phyloP scores from a whole-genome alignment of 2,888 invertebrate genomes.

The Argynnis bischoffii region DNA sequence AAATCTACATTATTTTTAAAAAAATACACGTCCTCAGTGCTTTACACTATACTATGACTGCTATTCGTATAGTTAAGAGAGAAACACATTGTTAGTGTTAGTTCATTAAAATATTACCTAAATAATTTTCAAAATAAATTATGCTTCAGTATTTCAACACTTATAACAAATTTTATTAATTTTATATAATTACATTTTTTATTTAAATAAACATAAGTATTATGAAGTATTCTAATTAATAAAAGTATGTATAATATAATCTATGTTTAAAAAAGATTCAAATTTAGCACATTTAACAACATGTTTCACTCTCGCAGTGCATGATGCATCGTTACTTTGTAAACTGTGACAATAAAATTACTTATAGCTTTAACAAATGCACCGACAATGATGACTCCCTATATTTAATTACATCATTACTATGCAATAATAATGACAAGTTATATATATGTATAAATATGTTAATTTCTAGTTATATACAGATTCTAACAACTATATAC shows the following conservation, averaged over 20 bases:
- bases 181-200: too few relatives aligned
- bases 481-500: conserved; percentile 76
- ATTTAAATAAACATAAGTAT: too few relatives aligned
- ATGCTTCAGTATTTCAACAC: neutral
- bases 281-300: conserved; percentile 21
- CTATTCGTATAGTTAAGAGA: conserved; percentile 29
- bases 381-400: conserved; percentile 47
- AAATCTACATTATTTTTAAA: conserved; percentile 71
- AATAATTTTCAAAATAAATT: neutral
- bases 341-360: conserved; percentile 56
- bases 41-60: conserved; percentile 62
- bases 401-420: conserved; percentile 49
- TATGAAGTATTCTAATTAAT: too few relatives aligned
- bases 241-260: neutral
- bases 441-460: conserved; percentile 58
- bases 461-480: conserved; percentile 70
- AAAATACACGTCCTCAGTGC: conserved; percentile 81
- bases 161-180: too few relatives aligned
- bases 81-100: conserved; percentile 30
- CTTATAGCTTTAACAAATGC: conserved; percentile 58
- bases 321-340: conserved; percentile 40
- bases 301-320: conserved; percentile 31
- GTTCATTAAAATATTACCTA: neutral
- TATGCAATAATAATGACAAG: conserved; percentile 8
- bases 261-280: neutral